phyloP scores from a whole-genome alignment of 2,888 invertebrate species.

The Brachypalpus laphriformis region DNA sequence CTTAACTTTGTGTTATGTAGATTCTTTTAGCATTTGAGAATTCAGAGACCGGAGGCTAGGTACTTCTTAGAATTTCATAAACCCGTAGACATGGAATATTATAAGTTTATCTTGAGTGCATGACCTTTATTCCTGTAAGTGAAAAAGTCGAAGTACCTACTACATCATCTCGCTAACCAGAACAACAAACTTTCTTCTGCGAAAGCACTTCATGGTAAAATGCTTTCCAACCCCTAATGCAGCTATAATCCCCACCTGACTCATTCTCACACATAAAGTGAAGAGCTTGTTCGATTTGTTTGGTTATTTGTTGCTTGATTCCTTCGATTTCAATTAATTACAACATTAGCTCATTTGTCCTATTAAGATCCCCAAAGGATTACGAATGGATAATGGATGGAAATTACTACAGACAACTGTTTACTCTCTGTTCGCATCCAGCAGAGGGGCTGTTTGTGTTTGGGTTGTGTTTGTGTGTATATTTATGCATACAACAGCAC shows the following conservation, averaged over 20 bases:
- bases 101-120: not conserved
- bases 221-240: constrained; percentile 18
- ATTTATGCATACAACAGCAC: not conserved
- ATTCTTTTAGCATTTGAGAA: not conserved
- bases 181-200: not conserved
- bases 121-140: not conserved
- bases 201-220: constrained; percentile 9
- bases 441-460: not conserved
- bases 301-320: constrained; percentile 68
- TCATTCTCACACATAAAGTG: constrained; percentile 35
- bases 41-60: not conserved
- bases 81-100: not conserved
- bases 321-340: constrained; percentile 72
- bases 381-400: constrained; percentile 70
- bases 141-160: too few relatives aligned
- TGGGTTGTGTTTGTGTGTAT: constrained; percentile 4
- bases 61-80: not conserved
- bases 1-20: not conserved
- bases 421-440: constrained; percentile 34
- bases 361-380: constrained; percentile 71
- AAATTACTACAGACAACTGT: constrained; percentile 64
- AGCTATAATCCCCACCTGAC: constrained; percentile 50
- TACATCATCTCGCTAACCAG: too few relatives aligned
- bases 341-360: constrained; percentile 71
- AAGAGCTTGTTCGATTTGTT: constrained; percentile 61